These are phyloP conservation scores for Cassiopea xamachana DNA, from an alignment of 30 jellyfish, hydroid and myxozoan genomes.

Conservation along the genomic window DNA sequence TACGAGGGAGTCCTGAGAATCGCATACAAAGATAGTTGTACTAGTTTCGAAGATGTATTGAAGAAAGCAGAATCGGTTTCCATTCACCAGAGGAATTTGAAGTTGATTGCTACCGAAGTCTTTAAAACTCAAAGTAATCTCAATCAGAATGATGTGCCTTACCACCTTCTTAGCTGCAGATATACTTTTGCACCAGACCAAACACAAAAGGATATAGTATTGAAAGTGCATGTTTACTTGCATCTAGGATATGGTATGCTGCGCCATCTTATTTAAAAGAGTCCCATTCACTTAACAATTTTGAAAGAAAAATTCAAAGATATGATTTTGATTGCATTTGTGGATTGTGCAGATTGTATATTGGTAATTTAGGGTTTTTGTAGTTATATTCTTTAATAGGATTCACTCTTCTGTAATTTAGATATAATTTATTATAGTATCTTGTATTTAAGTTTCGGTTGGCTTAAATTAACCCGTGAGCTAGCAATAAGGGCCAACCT, in stretches of 20 bases:
- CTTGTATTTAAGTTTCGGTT: too few relatives aligned
- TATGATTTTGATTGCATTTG: constrained; percentile 14
- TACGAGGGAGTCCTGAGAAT: too few relatives aligned
- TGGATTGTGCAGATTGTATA: background rate
- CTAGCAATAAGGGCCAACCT: too few relatives aligned
- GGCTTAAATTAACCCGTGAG: too few relatives aligned
- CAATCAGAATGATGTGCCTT: constrained; percentile 3
- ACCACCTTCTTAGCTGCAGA: constrained; percentile 9
- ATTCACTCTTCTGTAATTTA: background rate
- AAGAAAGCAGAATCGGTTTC: too few relatives aligned
- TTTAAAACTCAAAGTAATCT: too few relatives aligned
- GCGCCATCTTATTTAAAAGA: constrained; percentile 15
- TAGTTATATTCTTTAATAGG: constrained; percentile 5
- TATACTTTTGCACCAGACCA: constrained; percentile 13
- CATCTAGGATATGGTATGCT: constrained; percentile 27
- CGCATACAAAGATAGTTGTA: too few relatives aligned
- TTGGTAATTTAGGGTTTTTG: constrained; percentile 10
- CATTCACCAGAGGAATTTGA: too few relatives aligned
- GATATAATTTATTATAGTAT: background rate
- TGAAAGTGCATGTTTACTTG: constrained; percentile 24
- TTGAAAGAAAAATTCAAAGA: constrained; percentile 5
- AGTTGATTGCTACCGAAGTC: too few relatives aligned
- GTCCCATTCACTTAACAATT: constrained; percentile 31
- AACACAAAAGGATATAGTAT: constrained; percentile 22
- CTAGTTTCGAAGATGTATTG: too few relatives aligned